Conservation (phyloP, 2,888 invertebrate genomes). For the Polietes domitor region DNA sequence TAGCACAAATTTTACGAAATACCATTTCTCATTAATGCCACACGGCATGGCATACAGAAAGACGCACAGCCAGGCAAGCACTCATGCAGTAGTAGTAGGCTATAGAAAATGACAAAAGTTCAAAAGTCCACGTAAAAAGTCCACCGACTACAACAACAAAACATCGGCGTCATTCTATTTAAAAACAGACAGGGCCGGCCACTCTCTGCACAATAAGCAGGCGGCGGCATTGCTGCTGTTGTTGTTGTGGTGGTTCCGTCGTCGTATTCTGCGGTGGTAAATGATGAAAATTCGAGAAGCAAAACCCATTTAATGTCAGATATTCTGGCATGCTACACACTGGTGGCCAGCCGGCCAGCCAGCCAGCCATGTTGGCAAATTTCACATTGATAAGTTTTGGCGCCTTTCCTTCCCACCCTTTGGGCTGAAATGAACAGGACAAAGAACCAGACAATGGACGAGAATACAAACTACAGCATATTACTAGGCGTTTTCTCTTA, state of each 20-base stretch:
- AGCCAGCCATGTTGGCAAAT: neutral
- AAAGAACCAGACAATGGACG: too few relatives aligned
- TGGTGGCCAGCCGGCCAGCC: neutral
- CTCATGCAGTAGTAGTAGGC: neutral
- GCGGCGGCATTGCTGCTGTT: neutral
- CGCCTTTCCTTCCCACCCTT: slow-evolving; percentile 17
- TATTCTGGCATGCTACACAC: neutral
- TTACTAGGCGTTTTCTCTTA: slow-evolving; percentile 60
- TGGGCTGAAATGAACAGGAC: too few relatives aligned
- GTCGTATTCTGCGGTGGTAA: neutral
- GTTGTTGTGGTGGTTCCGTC: neutral
- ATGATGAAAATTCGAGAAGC: neutral
- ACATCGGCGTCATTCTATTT: slow-evolving; percentile 36
- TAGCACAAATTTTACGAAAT: neutral
- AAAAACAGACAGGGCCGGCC: slow-evolving; percentile 6
- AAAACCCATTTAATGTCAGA: neutral
- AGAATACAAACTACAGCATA: slow-evolving; percentile 32
- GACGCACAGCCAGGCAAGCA: neutral
- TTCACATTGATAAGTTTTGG: slow-evolving; percentile 22
- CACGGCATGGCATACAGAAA: neutral
- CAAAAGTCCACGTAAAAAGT: slow-evolving; percentile 47
- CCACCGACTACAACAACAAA: neutral
- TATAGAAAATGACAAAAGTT: slow-evolving; percentile 35
- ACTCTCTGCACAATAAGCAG: neutral
- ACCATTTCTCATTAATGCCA: neutral